Percentiles rank a stretch among this genome's conserved stretches.
phyloP scores from a whole-genome alignment of 1,140 invertebrate species.

The Homalodisca vitripennis region DNA sequence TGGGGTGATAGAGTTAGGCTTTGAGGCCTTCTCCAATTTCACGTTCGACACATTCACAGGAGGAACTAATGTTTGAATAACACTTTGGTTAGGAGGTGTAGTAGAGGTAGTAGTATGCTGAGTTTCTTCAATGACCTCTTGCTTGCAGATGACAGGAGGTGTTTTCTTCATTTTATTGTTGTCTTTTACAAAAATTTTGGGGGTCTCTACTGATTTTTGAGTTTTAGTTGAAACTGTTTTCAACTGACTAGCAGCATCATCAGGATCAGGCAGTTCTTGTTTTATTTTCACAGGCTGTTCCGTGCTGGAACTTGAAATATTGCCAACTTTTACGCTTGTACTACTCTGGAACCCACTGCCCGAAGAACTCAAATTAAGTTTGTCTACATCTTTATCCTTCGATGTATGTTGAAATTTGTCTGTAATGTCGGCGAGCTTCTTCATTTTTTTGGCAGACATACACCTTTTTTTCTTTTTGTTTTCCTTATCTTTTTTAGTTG shows the following conservation, averaged over 20 bases:
- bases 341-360: not conserved
- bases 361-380: constrained; percentile 14
- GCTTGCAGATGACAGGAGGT: not conserved
- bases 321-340: not conserved
- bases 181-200: too few species aligned
- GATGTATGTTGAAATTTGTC: constrained; percentile 15
- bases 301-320: not conserved
- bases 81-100: not conserved
- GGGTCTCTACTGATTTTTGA: too few species aligned
- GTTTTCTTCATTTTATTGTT: too few species aligned
- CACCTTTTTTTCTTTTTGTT: constrained; percentile 18
- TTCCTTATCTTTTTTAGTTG: constrained; percentile 19
- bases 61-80: constrained; percentile 15
- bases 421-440: not conserved
- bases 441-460: constrained; percentile 13
- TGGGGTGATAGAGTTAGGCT: not conserved
- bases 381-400: constrained; percentile 6
- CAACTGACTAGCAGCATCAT: not conserved
- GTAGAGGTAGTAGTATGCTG: not conserved
- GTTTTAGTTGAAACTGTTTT: not conserved
- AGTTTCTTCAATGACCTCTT: constrained; percentile 1
- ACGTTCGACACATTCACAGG: constrained; percentile 5
- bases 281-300: constrained; percentile 9
- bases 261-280: constrained; percentile 19
- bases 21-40: constrained; percentile 5